Conservation (phyloP, 2,797 vertebrate species). For the Rhyacichthys aspro region DNA sequence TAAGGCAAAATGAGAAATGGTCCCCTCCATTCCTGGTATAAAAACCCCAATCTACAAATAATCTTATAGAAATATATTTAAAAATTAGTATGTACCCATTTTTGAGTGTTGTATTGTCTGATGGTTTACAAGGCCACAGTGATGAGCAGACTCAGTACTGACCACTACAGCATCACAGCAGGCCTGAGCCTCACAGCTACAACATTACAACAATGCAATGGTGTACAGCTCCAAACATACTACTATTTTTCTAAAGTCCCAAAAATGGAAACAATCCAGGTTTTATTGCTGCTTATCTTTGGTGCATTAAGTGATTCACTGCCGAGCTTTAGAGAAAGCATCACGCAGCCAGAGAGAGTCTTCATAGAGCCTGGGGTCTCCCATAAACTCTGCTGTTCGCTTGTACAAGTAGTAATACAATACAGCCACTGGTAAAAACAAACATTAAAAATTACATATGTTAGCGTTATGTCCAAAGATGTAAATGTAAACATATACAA, state of each 20-base stretch:
- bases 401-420: constrained; percentile 98
- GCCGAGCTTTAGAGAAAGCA: constrained; percentile 85
- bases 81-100: too few relatives aligned
- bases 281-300: background rate
- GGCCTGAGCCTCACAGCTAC: too few relatives aligned
- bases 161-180: constrained; percentile 53
- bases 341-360: constrained; percentile 94
- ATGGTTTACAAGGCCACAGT: constrained; percentile 62
- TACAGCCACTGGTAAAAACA: constrained; percentile 83
- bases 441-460: background rate
- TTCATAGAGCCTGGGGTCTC: constrained; percentile 92
- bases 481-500: too few relatives aligned
- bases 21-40: constrained; percentile 12
- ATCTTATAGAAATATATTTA: too few relatives aligned
- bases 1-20: constrained; percentile 51
- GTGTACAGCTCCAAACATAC: too few relatives aligned
- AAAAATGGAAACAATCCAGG: background rate
- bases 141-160: constrained; percentile 60
- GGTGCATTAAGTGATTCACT: constrained; percentile 69
- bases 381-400: constrained; percentile 88
- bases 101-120: constrained; percentile 10
- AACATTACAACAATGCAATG: too few relatives aligned
- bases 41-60: background rate
- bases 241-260: background rate
- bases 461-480: too few relatives aligned